Conservation (phyloP, 2,113 vertebrate species). For the Tenebrosternarchus preto region DNA sequence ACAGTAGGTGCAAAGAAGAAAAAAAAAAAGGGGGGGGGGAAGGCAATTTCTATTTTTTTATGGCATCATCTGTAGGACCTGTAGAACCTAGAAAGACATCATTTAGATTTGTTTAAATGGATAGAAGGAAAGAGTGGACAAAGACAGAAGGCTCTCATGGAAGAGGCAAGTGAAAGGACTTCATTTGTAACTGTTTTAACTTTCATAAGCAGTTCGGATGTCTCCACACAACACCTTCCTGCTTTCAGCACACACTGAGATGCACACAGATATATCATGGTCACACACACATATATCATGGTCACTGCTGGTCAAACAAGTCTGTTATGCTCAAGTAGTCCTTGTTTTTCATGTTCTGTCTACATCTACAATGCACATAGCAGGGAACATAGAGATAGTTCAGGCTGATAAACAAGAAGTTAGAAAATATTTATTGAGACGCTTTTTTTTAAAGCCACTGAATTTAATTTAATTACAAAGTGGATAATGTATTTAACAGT, state of each 20-base stretch:
- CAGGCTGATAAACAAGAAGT: slow-evolving; percentile 14
- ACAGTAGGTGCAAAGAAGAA: not conserved
- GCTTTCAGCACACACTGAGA: not conserved
- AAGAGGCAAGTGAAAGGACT: not conserved
- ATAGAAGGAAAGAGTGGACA: not conserved
- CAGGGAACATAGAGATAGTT: not conserved
- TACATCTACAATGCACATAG: not conserved
- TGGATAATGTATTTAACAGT: slow-evolving; percentile 16
- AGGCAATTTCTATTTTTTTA: slow-evolving; percentile 5
- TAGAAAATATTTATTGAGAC: slow-evolving; percentile 49
- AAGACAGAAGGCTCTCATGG: not conserved
- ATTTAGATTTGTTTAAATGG: not conserved
- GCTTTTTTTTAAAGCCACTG: slow-evolving; percentile 18
- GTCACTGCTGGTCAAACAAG: not conserved
- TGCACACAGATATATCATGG: slow-evolving; percentile 20
- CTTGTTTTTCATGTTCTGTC: not conserved
- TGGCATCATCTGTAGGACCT: not conserved
- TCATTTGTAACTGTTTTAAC: slow-evolving; percentile 1
- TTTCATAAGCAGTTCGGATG: not conserved
- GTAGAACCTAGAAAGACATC: not conserved
- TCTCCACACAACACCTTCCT: too few species aligned
- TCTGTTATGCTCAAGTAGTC: not conserved
- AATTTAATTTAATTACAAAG: slow-evolving; percentile 6
- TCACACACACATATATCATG: not conserved
- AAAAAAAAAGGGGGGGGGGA: too few species aligned